Evolutionary conservation across 2,888 invertebrate species (phyloP).

Genomic region (Rutpela maculata): DNA sequence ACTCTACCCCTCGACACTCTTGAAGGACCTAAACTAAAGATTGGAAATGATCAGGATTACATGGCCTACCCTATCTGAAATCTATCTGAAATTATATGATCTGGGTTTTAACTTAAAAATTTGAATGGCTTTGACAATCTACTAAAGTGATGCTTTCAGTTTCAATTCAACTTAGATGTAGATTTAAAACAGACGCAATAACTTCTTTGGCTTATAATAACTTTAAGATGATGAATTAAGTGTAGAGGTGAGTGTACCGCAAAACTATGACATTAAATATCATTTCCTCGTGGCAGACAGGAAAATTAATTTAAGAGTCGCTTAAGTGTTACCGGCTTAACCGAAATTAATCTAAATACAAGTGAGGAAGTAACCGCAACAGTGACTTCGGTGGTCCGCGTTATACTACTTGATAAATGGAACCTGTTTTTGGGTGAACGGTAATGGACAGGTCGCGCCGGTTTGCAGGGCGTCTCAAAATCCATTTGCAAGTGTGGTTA

Average conservation of each 20-base stretch:
- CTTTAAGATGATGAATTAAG: no score
- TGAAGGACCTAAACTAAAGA: no score
- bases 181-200: no score
- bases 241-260: background rate
- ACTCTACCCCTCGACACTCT: no score
- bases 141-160: no score
- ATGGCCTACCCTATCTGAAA: no score
- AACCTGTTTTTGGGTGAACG: slow-evolving; percentile 55
- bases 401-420: slow-evolving; percentile 56
- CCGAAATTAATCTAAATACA: slow-evolving; percentile 52
- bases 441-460: slow-evolving; percentile 59
- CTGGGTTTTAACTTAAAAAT: no score
- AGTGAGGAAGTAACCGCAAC: slow-evolving; percentile 50
- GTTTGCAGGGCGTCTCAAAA: slow-evolving; percentile 54
- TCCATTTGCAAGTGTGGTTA: slow-evolving; percentile 65
- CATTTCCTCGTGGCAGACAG: background rate
- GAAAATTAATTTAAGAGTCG: background rate
- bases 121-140: no score
- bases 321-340: slow-evolving; percentile 46
- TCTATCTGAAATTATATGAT: no score
- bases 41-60: no score
- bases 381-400: slow-evolving; percentile 47
- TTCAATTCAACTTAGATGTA: no score
- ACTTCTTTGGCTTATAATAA: no score
- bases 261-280: background rate